A percentile compares a stretch with the other conserved stretches of the same genome.
Evolutionary conservation across 2,797 vertebrate species (phyloP).

Genomic region (Etheostoma perlongum): DNA sequence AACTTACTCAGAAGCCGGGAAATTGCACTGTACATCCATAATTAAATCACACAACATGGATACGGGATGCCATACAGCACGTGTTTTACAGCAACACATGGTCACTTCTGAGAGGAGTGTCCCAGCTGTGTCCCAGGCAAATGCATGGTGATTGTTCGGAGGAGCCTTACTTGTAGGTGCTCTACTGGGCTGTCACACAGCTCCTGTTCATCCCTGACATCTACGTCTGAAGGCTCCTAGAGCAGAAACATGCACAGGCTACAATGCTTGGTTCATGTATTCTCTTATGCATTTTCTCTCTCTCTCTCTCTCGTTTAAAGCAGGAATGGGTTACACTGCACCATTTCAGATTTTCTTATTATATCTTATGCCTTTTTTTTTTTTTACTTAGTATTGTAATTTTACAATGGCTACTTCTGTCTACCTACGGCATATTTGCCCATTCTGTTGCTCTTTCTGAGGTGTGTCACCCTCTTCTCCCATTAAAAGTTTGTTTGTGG

Average conservation of each 20-base stretch:
- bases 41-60: slow-evolving; percentile 47
- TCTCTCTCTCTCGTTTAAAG: too few relatives aligned
- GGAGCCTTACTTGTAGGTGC: slow-evolving; percentile 77
- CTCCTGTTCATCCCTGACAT: slow-evolving; percentile 73
- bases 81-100: slow-evolving; percentile 31
- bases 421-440: too few relatives aligned
- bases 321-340: too few relatives aligned
- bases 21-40: slow-evolving; percentile 48
- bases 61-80: slow-evolving; percentile 10
- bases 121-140: slow-evolving; percentile 19
- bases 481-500: too few relatives aligned
- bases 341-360: too few relatives aligned
- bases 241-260: slow-evolving; percentile 67
- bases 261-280: slow-evolving; percentile 8
- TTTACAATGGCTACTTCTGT: too few relatives aligned
- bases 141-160: slow-evolving; percentile 8
- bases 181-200: slow-evolving; percentile 72
- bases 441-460: too few relatives aligned
- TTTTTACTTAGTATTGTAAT: too few relatives aligned
- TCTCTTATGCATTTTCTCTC: neutral
- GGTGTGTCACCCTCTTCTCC: too few relatives aligned
- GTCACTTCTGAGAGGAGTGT: slow-evolving; percentile 47
- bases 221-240: slow-evolving; percentile 74
- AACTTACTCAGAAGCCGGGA: slow-evolving; percentile 34
- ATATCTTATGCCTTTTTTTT: too few relatives aligned